A percentile compares a stretch with the other conserved stretches of the same genome.
These are phyloP conservation scores for Tenualosa ilisha DNA, from an alignment of 2,797 vertebrate genomes.

Conservation along the genomic window DNA sequence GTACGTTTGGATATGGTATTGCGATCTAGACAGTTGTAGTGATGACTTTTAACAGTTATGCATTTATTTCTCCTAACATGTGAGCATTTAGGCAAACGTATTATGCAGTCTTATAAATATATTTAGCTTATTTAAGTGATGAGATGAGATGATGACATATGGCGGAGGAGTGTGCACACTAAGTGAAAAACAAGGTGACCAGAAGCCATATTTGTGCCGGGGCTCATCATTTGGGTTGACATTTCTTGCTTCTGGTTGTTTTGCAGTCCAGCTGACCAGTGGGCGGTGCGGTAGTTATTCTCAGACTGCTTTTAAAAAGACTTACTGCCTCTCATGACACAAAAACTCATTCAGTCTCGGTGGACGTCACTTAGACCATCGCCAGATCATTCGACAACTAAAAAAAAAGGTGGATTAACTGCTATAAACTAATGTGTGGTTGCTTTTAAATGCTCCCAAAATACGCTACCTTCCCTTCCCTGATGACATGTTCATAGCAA, in stretches of 20 bases:
- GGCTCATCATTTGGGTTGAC: not conserved
- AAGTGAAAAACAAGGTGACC: not conserved
- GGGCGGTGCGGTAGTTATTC: not conserved
- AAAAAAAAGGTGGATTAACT: not conserved
- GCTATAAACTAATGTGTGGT: not conserved
- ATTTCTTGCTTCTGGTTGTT: not conserved
- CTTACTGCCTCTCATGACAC: not conserved
- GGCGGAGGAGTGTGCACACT: not conserved
- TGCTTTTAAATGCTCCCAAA: not conserved
- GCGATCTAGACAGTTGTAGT: too few species aligned
- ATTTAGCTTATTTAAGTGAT: not conserved
- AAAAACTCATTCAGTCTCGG: slow-evolving; percentile 2
- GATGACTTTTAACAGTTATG: too few species aligned
- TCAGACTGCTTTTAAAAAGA: not conserved
- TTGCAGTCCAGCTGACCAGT: not conserved
- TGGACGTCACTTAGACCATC: not conserved
- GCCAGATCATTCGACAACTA: not conserved
- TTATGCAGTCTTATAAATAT: not conserved
- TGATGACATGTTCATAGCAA: not conserved
- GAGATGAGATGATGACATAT: too few species aligned
- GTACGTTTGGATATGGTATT: too few species aligned
- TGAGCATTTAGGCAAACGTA: too few species aligned
- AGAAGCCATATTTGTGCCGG: not conserved
- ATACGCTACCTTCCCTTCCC: too few species aligned
- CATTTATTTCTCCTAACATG: too few species aligned